These are phyloP conservation scores for Nyleta sp. DNA, from an alignment of 2,888 invertebrate genomes.

Conservation along the genomic window DNA sequence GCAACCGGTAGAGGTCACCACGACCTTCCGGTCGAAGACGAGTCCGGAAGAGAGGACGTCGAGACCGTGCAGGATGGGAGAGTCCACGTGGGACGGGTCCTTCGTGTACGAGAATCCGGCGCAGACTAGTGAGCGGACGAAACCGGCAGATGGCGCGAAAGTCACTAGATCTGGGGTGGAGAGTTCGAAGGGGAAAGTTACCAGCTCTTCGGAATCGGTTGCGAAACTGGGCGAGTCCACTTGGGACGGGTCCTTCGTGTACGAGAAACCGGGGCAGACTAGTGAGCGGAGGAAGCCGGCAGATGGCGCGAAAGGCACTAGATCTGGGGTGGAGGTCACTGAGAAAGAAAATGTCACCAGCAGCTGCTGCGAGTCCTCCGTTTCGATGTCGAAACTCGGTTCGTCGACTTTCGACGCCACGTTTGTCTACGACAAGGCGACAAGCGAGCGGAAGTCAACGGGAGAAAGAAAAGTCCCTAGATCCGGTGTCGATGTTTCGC, in stretches of 20 bases:
- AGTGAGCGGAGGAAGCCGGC: constrained; percentile 6
- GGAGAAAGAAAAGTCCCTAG: constrained; percentile 11
- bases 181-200: constrained; percentile 1
- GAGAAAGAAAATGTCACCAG: constrained; percentile 29
- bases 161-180: not conserved
- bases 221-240: constrained; percentile 72
- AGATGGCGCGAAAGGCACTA: constrained; percentile 13
- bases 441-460: constrained; percentile 23
- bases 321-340: not conserved
- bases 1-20: constrained; percentile 67
- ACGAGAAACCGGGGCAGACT: constrained; percentile 81
- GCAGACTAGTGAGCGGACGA: constrained; percentile 25
- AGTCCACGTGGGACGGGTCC: constrained; percentile 84
- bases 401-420: constrained; percentile 84
- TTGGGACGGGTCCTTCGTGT: constrained; percentile 85
- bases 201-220: constrained; percentile 64
- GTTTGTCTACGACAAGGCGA: constrained; percentile 84
- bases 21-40: constrained; percentile 39
- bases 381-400: constrained; percentile 67
- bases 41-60: constrained; percentile 69
- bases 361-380: too few relatives aligned
- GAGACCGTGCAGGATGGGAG: constrained; percentile 74
- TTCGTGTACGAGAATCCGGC: constrained; percentile 84
- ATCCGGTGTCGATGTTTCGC: constrained; percentile 23
- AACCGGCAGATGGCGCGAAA: constrained; percentile 1